Base-by-base conservation (phyloP, 2,797 vertebrate species). In the Coranthus polyacanthus region DNA sequence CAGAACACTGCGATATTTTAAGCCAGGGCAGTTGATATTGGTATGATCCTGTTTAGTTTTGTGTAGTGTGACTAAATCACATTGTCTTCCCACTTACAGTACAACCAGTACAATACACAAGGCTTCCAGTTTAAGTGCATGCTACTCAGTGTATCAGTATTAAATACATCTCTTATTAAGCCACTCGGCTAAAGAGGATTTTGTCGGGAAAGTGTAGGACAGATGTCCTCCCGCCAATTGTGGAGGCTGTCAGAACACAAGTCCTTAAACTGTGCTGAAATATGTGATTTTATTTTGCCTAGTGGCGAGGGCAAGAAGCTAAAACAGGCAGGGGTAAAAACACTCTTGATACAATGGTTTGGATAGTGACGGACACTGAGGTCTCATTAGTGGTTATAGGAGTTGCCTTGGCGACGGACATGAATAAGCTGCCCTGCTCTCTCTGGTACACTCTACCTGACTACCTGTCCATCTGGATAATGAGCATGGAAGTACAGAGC, bases 351-450 rank as follows among this genome's bases (percentile, higher is more conserved):
- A 54, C 21, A 45, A 2, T 20, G 29, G 51, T 68, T 55, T 56
- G 51, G 29, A 59, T 56, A 22, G 34, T 54, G 67, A 70, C 8
- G 15, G 56, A 70, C 70, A 51, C 21, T 2, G 5, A 42, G 66
- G 47, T 76, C 79, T 88, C 76, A 83, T 85, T 88, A 82, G 29
- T 3, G 8, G 58, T 18, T 75, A 43, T 61, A 61, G 51, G 21
- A 39, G 77, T 71, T 57, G 46, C 55, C 50, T 55, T 68, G 75
- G 46, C 29, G 12, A 68, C 63, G 43, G 45, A 59, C 54, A 44
- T 15, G 16, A 63, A 69, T 29, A 32, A 49, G 34, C 50, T 52
- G 17, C 20, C 38, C 41, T 52, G 7, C 47, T 72, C 41, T 50
- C 29, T 58, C 24, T 41, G 2, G 4, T 51, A 42, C 56, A 65